phyloP scores from a whole-genome alignment of 2,888 invertebrate species.

The Acronicta psi region DNA sequence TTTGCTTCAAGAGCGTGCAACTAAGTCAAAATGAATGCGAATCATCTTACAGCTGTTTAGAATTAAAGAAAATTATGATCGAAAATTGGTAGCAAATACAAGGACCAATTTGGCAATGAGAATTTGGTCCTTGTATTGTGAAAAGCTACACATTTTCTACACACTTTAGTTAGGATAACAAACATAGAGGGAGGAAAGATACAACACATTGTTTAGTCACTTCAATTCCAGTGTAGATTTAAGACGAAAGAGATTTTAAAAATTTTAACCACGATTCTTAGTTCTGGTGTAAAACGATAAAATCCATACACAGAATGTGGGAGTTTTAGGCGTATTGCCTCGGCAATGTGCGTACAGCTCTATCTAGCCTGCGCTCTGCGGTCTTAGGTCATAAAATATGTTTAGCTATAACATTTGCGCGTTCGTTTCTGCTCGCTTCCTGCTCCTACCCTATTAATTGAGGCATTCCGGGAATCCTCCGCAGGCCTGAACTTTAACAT shows the following conservation, averaged over 20 bases:
- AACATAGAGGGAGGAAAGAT: too few species aligned
- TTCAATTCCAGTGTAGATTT: background rate
- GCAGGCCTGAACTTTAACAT: constrained; percentile 1
- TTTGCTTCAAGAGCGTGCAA: constrained; percentile 42
- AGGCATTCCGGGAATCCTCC: constrained; percentile 38
- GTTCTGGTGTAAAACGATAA: too few species aligned
- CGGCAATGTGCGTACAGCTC: constrained; percentile 17
- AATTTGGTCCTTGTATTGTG: too few species aligned
- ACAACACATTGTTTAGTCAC: background rate
- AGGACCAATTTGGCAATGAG: background rate
- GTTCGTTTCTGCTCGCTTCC: constrained; percentile 37
- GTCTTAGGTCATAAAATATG: constrained; percentile 44
- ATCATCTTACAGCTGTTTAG: background rate
- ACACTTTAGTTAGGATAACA: too few species aligned
- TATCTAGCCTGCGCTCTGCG: constrained; percentile 23
- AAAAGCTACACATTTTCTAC: too few species aligned
- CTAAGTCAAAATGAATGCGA: constrained; percentile 20
- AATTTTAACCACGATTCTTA: too few species aligned
- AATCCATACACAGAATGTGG: too few species aligned
- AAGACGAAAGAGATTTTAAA: too few species aligned
- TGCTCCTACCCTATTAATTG: constrained; percentile 40
- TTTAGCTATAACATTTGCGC: constrained; percentile 38
- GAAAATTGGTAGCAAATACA: background rate
- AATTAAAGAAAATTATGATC: background rate
- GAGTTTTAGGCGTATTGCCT: constrained; percentile 9